Percentiles rank a stretch among this genome's conserved stretches.
These are phyloP conservation scores for Gastracanthus pulcherrimus DNA, from an alignment of 2,888 invertebrate genomes.

Conservation along the genomic window DNA sequence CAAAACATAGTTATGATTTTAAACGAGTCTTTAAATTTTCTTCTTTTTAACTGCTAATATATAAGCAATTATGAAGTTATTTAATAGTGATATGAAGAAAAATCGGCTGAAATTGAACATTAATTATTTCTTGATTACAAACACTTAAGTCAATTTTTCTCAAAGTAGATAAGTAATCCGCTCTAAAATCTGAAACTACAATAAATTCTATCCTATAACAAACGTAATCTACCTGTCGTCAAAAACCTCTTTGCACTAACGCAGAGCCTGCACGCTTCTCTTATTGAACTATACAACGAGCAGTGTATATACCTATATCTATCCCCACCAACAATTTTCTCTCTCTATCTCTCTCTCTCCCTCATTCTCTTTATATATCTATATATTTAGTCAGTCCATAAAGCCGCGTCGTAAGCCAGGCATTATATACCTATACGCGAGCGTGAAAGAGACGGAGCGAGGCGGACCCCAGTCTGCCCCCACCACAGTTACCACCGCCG, in stretches of 20 bases:
- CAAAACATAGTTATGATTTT: no score
- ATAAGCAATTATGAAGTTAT: background rate
- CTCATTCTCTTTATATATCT: background rate
- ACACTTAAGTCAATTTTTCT: background rate
- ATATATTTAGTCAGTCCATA: background rate
- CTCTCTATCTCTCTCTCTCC: background rate
- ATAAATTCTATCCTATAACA: background rate
- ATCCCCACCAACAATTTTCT: no score
- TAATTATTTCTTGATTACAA: background rate
- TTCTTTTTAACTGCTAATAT: no score
- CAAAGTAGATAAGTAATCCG: background rate
- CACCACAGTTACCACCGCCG: background rate
- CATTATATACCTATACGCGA: background rate
- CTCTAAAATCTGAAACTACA: background rate
- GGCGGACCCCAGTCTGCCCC: slow-evolving; percentile 3
- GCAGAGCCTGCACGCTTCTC: background rate
- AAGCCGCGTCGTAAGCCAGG: no score
- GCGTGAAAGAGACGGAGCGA: background rate
- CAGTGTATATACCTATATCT: no score
- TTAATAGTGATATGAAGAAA: background rate
- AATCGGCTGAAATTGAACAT: background rate
- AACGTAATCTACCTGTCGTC: background rate
- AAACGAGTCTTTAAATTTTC: no score
- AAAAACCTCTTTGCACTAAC: background rate
- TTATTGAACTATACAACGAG: no score